Conservation (phyloP, 2,113 vertebrate species). For the Rhynchopsitta pachyrhyncha region DNA sequence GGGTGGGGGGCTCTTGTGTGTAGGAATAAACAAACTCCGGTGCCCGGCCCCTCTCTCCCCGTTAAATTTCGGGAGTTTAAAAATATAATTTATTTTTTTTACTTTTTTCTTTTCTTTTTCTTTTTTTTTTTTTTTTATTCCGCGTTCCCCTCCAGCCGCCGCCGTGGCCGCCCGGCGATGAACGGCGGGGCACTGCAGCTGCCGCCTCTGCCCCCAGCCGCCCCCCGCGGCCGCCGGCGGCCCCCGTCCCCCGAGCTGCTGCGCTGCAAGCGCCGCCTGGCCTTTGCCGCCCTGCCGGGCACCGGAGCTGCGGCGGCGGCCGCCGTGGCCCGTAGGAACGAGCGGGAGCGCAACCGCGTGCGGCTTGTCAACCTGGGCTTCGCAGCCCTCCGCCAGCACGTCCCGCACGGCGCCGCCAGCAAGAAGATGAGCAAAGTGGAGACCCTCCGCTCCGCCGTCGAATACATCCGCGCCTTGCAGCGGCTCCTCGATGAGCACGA, state of each 20-base stretch:
- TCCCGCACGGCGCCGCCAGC: slow-evolving; percentile 91
- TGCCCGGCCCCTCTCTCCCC: no score
- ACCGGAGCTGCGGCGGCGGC: slow-evolving; percentile 73
- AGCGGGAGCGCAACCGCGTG: slow-evolving; percentile 93
- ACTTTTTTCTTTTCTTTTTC: no score
- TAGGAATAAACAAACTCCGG: neutral
- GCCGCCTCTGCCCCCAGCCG: neutral
- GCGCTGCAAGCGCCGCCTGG: slow-evolving; percentile 87
- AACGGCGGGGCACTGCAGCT: neutral
- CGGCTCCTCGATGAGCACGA: slow-evolving; percentile 90
- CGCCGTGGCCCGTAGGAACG: slow-evolving; percentile 91
- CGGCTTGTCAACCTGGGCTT: slow-evolving; percentile 96
- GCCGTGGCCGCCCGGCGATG: neutral
- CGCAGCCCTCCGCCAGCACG: slow-evolving; percentile 92
- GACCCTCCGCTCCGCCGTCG: slow-evolving; percentile 92
- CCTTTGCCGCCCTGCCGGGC: slow-evolving; percentile 76
- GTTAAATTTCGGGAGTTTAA: no score
- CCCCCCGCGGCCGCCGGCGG: slow-evolving; percentile 8
- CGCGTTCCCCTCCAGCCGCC: neutral
- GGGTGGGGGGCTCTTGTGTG: no score
- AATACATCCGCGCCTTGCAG: slow-evolving; percentile 94
- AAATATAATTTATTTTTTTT: no score
- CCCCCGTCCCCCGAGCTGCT: slow-evolving; percentile 85
- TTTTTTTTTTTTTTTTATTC: neutral
- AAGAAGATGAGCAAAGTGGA: slow-evolving; percentile 99